These are phyloP conservation scores for Drosophila antonietae DNA, from an alignment of 2,888 invertebrate species.

Conservation along the genomic window DNA sequence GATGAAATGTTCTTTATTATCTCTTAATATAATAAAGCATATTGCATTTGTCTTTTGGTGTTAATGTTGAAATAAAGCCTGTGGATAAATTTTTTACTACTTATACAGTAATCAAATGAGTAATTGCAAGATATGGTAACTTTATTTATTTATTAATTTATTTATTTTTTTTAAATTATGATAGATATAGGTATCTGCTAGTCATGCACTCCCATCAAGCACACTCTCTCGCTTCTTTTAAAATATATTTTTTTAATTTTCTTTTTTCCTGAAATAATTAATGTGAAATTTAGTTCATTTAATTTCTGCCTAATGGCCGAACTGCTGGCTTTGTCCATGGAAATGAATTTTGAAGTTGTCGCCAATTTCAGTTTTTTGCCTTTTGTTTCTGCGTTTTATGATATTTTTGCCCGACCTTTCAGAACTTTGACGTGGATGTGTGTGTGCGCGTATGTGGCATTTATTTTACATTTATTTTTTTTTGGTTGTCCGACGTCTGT, in stretches of 20 bases:
- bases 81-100: not conserved
- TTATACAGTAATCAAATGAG: not conserved
- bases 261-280: constrained; percentile 57
- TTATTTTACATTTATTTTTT: constrained; percentile 28
- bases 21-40: too few relatives aligned
- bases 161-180: not conserved
- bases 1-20: not conserved
- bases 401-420: constrained; percentile 39
- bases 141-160: not conserved
- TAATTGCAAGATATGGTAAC: not conserved
- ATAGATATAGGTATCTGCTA: not conserved
- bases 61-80: not conserved
- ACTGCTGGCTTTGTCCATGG: constrained; percentile 28
- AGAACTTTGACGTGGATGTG: constrained; percentile 44
- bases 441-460: constrained; percentile 12
- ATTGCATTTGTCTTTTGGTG: not conserved
- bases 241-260: not conserved
- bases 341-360: constrained; percentile 33
- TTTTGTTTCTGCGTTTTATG: constrained; percentile 21
- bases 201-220: constrained; percentile 1
- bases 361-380: constrained; percentile 53
- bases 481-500: constrained; percentile 71
- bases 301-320: constrained; percentile 63
- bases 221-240: not conserved
- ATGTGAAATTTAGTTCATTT: constrained; percentile 74